These are phyloP conservation scores for Portunus trituberculatus DNA, from an alignment of 1,140 invertebrate genomes.

Conservation along the genomic window DNA sequence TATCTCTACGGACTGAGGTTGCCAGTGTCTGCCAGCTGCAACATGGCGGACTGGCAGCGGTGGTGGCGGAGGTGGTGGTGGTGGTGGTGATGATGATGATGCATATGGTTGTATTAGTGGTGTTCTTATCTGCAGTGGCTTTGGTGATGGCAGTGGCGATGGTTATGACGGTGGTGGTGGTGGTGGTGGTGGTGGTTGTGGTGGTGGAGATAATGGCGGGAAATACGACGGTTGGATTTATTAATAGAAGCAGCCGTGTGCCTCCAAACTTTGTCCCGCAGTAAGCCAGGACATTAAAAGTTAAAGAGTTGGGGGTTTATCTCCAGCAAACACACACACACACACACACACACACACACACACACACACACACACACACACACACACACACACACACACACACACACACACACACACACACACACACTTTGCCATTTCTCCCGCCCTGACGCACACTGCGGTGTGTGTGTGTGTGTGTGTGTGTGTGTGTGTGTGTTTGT, in stretches of 20 bases:
- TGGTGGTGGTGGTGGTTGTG: too few relatives aligned
- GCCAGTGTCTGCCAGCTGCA: background rate
- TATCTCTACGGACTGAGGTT: background rate
- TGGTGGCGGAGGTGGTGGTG: background rate
- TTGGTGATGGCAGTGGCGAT: background rate
- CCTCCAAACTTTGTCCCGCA: too few relatives aligned
- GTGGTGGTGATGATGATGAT: background rate
- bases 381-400: background rate
- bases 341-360: too few relatives aligned
- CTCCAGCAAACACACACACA: background rate
- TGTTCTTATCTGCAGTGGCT: background rate
- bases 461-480: constrained; percentile 2
- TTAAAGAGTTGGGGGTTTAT: background rate
- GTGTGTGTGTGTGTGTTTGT: too few relatives aligned
- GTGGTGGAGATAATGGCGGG: too few relatives aligned
- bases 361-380: background rate
- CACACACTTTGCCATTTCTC: too few relatives aligned
- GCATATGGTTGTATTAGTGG: background rate
- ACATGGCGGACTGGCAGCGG: background rate
- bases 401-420: background rate
- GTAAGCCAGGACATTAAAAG: too few relatives aligned
- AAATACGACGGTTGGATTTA: too few relatives aligned
- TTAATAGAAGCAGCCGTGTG: too few relatives aligned
- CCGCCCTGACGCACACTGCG: too few relatives aligned
- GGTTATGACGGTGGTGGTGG: background rate